phyloP scores from a whole-genome alignment of 1,140 invertebrate species.

The Ceratina japonica region DNA sequence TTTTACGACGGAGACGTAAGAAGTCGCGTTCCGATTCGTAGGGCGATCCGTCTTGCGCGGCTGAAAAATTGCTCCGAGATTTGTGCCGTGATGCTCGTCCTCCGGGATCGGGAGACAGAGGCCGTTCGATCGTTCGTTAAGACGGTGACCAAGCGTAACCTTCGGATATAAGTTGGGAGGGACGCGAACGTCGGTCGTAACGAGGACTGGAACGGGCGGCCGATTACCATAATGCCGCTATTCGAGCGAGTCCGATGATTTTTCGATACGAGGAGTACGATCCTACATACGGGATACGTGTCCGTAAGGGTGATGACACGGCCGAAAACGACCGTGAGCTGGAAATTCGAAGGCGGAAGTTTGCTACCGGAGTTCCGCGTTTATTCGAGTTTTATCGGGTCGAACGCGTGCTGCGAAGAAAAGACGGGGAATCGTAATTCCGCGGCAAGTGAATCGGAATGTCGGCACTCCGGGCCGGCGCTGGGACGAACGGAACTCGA shows the following conservation, averaged over 20 bases:
- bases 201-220: constrained; percentile 57
- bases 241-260: constrained; percentile 56
- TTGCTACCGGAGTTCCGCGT: not conserved
- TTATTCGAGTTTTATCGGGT: constrained; percentile 36
- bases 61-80: no score
- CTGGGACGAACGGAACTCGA: not conserved
- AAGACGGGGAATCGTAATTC: no score
- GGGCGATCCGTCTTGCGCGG: no score
- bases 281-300: not conserved
- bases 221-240: constrained; percentile 68
- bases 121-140: constrained; percentile 31
- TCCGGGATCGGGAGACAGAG: no score
- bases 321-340: constrained; percentile 1
- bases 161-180: constrained; percentile 18
- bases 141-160: constrained; percentile 14
- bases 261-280: not conserved
- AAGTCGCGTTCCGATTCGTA: no score
- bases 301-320: constrained; percentile 25
- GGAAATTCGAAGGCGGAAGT: constrained; percentile 24
- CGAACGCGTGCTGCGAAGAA: not conserved
- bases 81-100: no score
- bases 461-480: not conserved
- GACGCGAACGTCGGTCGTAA: constrained; percentile 37
- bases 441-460: not conserved
- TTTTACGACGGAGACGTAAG: no score